Percentiles rank a stretch among this genome's conserved stretches.
Conservation (phyloP, 2,888 invertebrate genomes). For the Drosophila fulvimacula region DNA sequence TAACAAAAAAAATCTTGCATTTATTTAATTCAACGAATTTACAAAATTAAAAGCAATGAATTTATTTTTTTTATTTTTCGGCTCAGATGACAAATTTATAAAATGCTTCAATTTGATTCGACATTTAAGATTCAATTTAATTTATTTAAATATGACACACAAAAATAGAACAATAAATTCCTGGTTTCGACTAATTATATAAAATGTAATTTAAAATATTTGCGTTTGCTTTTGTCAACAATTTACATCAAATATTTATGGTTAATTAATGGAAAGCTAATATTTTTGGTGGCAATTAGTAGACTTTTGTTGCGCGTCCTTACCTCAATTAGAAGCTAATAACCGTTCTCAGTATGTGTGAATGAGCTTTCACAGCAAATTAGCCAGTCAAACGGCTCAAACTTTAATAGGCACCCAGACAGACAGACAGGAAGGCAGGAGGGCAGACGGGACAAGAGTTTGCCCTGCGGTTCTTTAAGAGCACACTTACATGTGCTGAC, state of each 20-base stretch:
- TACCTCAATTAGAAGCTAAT: constrained; percentile 17
- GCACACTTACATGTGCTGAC: constrained; percentile 28
- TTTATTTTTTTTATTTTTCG: too few relatives aligned
- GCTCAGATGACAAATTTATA: too few relatives aligned
- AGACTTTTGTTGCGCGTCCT: constrained; percentile 24
- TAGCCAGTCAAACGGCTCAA: constrained; percentile 71
- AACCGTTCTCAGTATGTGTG: constrained; percentile 59
- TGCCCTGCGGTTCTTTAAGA: constrained; percentile 49
- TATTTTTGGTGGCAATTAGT: constrained; percentile 35
- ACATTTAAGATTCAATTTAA: too few relatives aligned
- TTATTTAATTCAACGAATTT: background rate
- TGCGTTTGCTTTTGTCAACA: background rate
- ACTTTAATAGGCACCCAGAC: constrained; percentile 62
- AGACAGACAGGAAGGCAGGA: background rate
- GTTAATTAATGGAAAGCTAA: constrained; percentile 16
- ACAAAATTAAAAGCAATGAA: too few relatives aligned
- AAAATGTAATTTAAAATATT: background rate
- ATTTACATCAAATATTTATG: constrained; percentile 4
- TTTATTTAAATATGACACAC: too few relatives aligned
- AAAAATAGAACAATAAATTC: too few relatives aligned
- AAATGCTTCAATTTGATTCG: too few relatives aligned
- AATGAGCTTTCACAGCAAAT: constrained; percentile 78
- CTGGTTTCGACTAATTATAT: background rate
- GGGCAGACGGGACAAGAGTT: constrained; percentile 56
- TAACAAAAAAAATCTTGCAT: background rate